Evolutionary conservation across 1,140 invertebrate genomes (phyloP), one percentile per base, ranked within the genome.

Genomic region (Magallana gigas): DNA sequence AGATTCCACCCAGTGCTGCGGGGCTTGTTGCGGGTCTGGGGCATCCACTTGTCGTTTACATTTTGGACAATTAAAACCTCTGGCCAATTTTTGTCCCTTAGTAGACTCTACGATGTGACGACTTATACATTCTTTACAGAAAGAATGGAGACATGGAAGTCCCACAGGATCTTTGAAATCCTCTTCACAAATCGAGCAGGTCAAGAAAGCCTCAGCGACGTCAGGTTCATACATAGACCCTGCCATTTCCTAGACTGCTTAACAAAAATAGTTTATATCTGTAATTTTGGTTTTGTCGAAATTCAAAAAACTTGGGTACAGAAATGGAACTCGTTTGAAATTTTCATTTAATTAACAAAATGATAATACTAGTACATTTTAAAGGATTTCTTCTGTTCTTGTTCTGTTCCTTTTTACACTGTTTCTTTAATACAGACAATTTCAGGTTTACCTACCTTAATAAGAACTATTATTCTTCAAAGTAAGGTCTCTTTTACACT

Each of bases 121-220:
- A 48, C 71, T 85, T 4, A 88, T 59, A 9, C 87, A 88, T 62
- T 85, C 85, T 59, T 86, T 68, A 57, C 87, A 88, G 56, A 88
- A 88, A 6, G 87, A 88, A 83, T 88, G 87, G n/a, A 88, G 87
- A 76, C 87, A 88, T 68, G 87, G 87, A 6, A 88, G 62, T 29
- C 81, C 80, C 48, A 83, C 82, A 2, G 87, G 87, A 36, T 85
- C 11, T 76, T 85, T 85, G 14, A 85, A 85, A 58, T 81, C 80
- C 56, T 88, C 87, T 18, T 83, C 76, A 68, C 87, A 88, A 23
- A 88, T 82, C 29, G 87, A 85, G 68, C 87, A 88, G 68, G 80
- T 83, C 18, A 88, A 29, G 14, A 88, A 87, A 48, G 36, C 82
- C 23, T 87, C 86, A 4, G 82, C 81, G 12, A 76, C 68, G 23